Percentiles rank a stretch among this genome's conserved stretches.
These are phyloP conservation scores for Rhinopomastus cyanomelas DNA, from an alignment of 2,113 vertebrate genomes.

Conservation along the genomic window DNA sequence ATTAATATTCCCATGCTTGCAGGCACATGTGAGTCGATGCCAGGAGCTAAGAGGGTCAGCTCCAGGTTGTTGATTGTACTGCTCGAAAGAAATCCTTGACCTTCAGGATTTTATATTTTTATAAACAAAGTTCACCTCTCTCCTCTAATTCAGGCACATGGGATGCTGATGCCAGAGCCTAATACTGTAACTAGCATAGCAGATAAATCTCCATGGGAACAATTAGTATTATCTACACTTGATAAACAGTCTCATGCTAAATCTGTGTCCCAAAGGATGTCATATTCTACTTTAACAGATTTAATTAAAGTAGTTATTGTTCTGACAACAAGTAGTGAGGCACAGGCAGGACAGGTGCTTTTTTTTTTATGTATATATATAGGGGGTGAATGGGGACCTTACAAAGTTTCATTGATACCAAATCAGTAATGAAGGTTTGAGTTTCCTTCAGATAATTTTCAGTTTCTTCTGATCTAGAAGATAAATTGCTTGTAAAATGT, in stretches of 20 bases:
- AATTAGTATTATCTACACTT: slow-evolving; percentile 75
- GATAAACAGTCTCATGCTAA: slow-evolving; percentile 73
- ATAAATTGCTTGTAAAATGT: slow-evolving; percentile 50
- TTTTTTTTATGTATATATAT: not conserved
- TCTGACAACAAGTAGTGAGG: slow-evolving; percentile 48
- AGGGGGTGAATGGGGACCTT: slow-evolving; percentile 45
- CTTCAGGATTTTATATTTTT: slow-evolving; percentile 29
- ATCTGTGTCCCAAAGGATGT: slow-evolving; percentile 71
- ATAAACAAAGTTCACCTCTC: slow-evolving; percentile 53
- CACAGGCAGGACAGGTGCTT: not conserved
- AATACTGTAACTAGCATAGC: slow-evolving; percentile 53
- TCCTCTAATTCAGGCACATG: slow-evolving; percentile 37
- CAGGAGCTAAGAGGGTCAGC: slow-evolving; percentile 2
- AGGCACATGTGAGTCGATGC: not conserved
- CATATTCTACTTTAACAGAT: slow-evolving; percentile 70
- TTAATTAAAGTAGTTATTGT: slow-evolving; percentile 72
- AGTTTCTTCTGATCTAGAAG: slow-evolving; percentile 35
- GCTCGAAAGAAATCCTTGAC: slow-evolving; percentile 12
- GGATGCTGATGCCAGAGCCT: slow-evolving; percentile 51
- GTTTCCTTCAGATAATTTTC: slow-evolving; percentile 46
- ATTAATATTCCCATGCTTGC: slow-evolving; percentile 7
- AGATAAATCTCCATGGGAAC: slow-evolving; percentile 74
- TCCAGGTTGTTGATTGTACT: not conserved
- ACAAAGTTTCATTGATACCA: slow-evolving; percentile 45
- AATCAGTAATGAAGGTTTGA: slow-evolving; percentile 61